A percentile compares a stretch with the other conserved stretches of the same genome.
Evolutionary conservation across 2,113 vertebrate genomes (phyloP).

Genomic region (Podiceps cristatus): DNA sequence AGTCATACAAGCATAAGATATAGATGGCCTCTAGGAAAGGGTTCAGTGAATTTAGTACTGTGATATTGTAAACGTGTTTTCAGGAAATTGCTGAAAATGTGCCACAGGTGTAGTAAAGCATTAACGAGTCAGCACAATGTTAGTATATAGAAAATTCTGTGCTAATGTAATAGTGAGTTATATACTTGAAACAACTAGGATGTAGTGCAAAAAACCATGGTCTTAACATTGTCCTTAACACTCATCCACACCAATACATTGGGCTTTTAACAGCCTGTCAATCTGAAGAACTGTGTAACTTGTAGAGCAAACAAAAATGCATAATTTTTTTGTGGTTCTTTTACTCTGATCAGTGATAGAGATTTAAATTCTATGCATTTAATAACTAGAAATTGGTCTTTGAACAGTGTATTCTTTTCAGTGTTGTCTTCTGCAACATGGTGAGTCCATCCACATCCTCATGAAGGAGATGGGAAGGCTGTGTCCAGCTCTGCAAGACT

Average conservation of each 20-base stretch:
- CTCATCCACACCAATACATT: not conserved
- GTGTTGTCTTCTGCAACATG: not conserved
- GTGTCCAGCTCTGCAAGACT: rapidly evolving
- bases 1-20: not conserved
- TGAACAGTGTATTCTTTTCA: not conserved
- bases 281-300: not conserved
- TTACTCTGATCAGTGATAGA: not conserved
- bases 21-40: not conserved
- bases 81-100: not conserved
- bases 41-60: not conserved
- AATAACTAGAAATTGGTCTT: not conserved
- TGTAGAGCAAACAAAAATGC: not conserved
- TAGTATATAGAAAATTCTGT: not conserved
- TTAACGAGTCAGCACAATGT: not conserved
- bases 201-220: not conserved
- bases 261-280: not conserved
- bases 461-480: not conserved
- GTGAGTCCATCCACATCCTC: not conserved
- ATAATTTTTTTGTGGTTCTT: not conserved
- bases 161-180: not conserved
- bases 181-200: not conserved
- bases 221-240: not conserved
- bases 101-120: not conserved
- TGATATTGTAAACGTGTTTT: not conserved
- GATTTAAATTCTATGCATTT: not conserved